Evolutionary conservation across 2,888 invertebrate genomes (phyloP).

Genomic region (Hemithea aestivaria): DNA sequence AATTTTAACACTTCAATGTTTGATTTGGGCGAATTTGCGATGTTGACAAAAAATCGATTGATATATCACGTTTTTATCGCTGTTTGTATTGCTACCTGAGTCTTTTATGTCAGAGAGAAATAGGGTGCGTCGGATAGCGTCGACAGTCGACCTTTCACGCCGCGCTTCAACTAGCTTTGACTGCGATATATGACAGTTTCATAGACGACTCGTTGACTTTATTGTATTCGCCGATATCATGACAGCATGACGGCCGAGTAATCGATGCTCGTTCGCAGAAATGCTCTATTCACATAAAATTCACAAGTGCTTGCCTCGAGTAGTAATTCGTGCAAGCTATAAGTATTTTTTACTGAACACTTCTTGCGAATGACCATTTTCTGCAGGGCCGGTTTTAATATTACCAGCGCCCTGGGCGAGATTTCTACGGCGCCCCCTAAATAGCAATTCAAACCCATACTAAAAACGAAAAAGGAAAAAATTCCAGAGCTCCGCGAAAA

Average conservation of each 20-base stretch:
- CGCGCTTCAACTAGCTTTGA: slow-evolving; percentile 22
- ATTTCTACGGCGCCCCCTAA: too few relatives aligned
- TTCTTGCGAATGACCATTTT: too few relatives aligned
- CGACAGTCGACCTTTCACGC: slow-evolving; percentile 52
- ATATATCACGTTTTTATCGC: slow-evolving; percentile 73
- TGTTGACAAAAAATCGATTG: slow-evolving; percentile 65
- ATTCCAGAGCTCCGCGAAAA: too few relatives aligned
- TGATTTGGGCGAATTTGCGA: slow-evolving; percentile 75
- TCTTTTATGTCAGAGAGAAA: slow-evolving; percentile 51
- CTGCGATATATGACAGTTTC: slow-evolving; percentile 56
- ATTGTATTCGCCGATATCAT: slow-evolving; percentile 50
- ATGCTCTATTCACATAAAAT: slow-evolving; percentile 8
- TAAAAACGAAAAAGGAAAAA: too few relatives aligned
- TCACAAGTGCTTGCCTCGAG: slow-evolving; percentile 6
- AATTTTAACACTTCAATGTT: slow-evolving; percentile 76
- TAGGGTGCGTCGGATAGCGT: slow-evolving; percentile 51
- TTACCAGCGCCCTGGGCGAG: too few relatives aligned
- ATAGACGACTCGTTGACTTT: slow-evolving; percentile 61
- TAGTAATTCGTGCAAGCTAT: too few relatives aligned
- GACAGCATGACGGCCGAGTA: slow-evolving; percentile 45
- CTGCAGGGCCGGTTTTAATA: too few relatives aligned
- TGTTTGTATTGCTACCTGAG: slow-evolving; percentile 75
- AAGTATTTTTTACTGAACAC: too few relatives aligned
- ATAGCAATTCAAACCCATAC: too few relatives aligned
- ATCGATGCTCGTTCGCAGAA: slow-evolving; percentile 52